These are phyloP conservation scores for Melipona bicolor DNA, from an alignment of 2,888 invertebrate species.

Conservation along the genomic window DNA sequence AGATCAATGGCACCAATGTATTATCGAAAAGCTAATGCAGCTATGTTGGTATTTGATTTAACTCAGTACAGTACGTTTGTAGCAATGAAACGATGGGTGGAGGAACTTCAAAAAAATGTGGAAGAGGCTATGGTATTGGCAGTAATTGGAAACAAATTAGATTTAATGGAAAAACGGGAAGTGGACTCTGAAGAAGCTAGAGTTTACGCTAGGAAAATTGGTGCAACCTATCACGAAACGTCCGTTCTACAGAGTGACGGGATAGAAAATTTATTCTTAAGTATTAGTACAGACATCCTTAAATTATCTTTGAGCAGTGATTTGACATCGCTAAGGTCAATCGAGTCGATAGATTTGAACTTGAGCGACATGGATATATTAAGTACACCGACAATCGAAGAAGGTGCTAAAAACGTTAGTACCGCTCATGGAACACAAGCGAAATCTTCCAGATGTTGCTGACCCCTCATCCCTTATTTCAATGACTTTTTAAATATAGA, in stretches of 20 bases:
- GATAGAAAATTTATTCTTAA: constrained; percentile 90
- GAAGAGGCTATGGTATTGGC: constrained; percentile 92
- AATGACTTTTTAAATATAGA: not conserved
- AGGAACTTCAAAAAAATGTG: constrained; percentile 91
- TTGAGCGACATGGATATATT: constrained; percentile 74
- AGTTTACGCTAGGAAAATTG: constrained; percentile 91
- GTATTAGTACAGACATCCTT: constrained; percentile 88
- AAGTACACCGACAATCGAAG: constrained; percentile 81
- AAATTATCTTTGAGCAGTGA: constrained; percentile 83
- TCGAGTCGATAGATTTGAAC: constrained; percentile 82
- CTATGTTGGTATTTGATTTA: constrained; percentile 94
- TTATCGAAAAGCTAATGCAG: constrained; percentile 96
- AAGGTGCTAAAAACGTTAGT: constrained; percentile 85
- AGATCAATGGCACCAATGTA: constrained; percentile 98
- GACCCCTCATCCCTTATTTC: constrained; percentile 43
- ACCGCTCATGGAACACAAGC: constrained; percentile 89
- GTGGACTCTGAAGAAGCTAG: constrained; percentile 89
- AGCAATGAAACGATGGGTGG: constrained; percentile 94
- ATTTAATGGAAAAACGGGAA: constrained; percentile 88
- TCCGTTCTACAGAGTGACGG: constrained; percentile 93
- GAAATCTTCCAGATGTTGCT: constrained; percentile 87
- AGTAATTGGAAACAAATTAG: constrained; percentile 94
- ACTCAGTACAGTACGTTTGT: constrained; percentile 90
- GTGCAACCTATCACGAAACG: constrained; percentile 93
- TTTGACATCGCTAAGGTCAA: constrained; percentile 85